A percentile compares a stretch with the other conserved stretches of the same genome.
Evolutionary conservation across 2,888 invertebrate species (phyloP).

Genomic region (Cheilosia impressa): DNA sequence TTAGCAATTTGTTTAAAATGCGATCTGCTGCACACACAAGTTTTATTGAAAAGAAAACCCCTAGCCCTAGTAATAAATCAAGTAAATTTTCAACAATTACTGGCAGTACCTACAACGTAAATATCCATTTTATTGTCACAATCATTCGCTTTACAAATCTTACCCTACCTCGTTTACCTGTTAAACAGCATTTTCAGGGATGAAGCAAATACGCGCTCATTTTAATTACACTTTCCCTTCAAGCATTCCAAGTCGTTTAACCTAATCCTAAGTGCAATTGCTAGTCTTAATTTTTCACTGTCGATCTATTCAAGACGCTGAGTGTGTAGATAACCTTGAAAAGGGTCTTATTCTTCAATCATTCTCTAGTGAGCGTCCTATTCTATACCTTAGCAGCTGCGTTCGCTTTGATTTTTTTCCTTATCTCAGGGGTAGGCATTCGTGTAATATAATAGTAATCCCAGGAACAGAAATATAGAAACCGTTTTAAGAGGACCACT

Average conservation of each 20-base stretch:
- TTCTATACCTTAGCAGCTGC: constrained; percentile 55
- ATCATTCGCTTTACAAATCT: constrained; percentile 6
- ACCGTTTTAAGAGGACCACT: constrained; percentile 26
- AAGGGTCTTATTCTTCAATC: constrained; percentile 32
- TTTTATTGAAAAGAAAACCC: constrained; percentile 17
- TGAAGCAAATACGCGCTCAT: constrained; percentile 38
- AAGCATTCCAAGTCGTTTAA: constrained; percentile 33
- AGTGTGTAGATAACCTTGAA: constrained; percentile 42
- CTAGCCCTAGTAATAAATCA: constrained; percentile 30
- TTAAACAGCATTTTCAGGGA: constrained; percentile 45
- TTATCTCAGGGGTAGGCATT: constrained; percentile 25
- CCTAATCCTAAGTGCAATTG: constrained; percentile 32
- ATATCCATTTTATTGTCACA: constrained; percentile 19
- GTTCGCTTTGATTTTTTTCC: constrained; percentile 28
- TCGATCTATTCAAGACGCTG: constrained; percentile 11
- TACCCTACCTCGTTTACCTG: constrained; percentile 31
- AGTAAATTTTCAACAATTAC: constrained; percentile 14
- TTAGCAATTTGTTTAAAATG: background rate
- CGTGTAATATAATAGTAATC: constrained; percentile 24
- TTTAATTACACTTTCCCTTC: constrained; percentile 37
- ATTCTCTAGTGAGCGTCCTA: constrained; percentile 19
- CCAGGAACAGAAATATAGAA: constrained; percentile 22
- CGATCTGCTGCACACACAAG: background rate
- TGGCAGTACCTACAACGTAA: background rate
- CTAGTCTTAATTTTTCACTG: constrained; percentile 44